Evolutionary conservation across 2,797 vertebrate species (phyloP).

Genomic region (Sebastes hubbsi): DNA sequence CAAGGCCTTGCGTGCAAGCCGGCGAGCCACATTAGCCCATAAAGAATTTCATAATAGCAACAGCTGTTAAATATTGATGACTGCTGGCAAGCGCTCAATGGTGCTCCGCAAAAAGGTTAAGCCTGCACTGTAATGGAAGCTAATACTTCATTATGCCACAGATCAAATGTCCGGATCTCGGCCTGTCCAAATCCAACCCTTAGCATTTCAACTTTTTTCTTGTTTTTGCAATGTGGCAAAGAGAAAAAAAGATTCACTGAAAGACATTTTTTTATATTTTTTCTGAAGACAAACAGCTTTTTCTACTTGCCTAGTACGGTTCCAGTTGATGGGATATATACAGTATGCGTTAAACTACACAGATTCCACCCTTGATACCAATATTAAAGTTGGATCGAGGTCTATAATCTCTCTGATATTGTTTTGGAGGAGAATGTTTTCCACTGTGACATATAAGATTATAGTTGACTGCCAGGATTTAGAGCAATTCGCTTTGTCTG

Average conservation of each 20-base stretch:
- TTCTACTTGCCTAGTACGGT: background rate
- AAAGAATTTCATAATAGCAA: slow-evolving; percentile 98
- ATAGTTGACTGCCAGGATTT: slow-evolving; percentile 38
- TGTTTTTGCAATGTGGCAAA: slow-evolving; percentile 64
- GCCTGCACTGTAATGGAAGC: slow-evolving; percentile 89
- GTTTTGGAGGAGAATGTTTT: slow-evolving; percentile 45
- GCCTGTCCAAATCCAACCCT: slow-evolving; percentile 43
- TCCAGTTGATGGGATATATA: background rate
- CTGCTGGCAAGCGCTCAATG: slow-evolving; percentile 85
- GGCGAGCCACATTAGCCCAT: slow-evolving; percentile 90
- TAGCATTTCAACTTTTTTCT: slow-evolving; percentile 39
- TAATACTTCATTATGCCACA: slow-evolving; percentile 90
- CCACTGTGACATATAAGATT: slow-evolving; percentile 46
- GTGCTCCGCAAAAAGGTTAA: slow-evolving; percentile 87
- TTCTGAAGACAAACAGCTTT: slow-evolving; percentile 39
- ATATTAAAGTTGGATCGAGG: slow-evolving; percentile 27
- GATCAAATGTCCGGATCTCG: slow-evolving; percentile 86
- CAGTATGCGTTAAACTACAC: background rate
- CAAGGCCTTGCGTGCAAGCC: slow-evolving; percentile 96
- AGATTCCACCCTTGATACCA: slow-evolving; percentile 19
- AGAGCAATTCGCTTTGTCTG: slow-evolving; percentile 34
- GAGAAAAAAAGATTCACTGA: background rate
- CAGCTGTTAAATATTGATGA: slow-evolving; percentile 99
- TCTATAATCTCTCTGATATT: slow-evolving; percentile 42
- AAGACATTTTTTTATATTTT: slow-evolving; percentile 15